phyloP scores from a whole-genome alignment of 2,888 invertebrate species.

The Synergus itoensis region DNA sequence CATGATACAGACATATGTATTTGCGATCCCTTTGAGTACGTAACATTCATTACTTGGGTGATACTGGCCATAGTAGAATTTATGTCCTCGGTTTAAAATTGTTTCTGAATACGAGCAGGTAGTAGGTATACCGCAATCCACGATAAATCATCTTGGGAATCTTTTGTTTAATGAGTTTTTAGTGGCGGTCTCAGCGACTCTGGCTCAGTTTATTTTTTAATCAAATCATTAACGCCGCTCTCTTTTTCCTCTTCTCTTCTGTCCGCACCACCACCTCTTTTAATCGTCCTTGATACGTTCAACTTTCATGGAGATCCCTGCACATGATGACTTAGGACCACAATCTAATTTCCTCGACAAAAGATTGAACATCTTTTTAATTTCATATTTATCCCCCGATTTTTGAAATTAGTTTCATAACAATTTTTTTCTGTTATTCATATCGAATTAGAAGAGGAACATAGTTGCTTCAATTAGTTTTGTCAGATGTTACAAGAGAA shows the following conservation, averaged over 20 bases:
- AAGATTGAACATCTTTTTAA: slow-evolving; percentile 24
- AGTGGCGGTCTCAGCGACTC: slow-evolving; percentile 60
- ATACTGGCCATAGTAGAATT: slow-evolving; percentile 54
- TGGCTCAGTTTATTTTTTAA: slow-evolving; percentile 69
- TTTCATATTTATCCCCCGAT: background rate
- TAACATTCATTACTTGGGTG: slow-evolving; percentile 22
- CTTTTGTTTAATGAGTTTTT: slow-evolving; percentile 71
- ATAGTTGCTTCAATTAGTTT: no score
- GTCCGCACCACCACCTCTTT: slow-evolving; percentile 57
- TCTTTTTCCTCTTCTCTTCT: slow-evolving; percentile 55
- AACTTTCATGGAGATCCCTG: slow-evolving; percentile 29
- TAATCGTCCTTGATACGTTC: slow-evolving; percentile 47
- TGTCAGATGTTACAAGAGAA: background rate
- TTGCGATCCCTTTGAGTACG: background rate
- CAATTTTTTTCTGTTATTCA: slow-evolving; percentile 28
- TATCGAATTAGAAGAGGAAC: no score
- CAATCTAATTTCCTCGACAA: slow-evolving; percentile 11
- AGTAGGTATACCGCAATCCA: slow-evolving; percentile 68
- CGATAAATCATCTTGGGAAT: slow-evolving; percentile 74
- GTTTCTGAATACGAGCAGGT: slow-evolving; percentile 59
- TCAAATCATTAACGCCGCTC: slow-evolving; percentile 72
- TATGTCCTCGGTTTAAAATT: slow-evolving; percentile 62
- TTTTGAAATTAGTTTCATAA: slow-evolving; percentile 21
- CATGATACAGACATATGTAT: background rate
- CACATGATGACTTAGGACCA: slow-evolving; percentile 14